Evolutionary conservation across 1,140 invertebrate species (phyloP).

Genomic region (Aphaenogaster ashmeadi): DNA sequence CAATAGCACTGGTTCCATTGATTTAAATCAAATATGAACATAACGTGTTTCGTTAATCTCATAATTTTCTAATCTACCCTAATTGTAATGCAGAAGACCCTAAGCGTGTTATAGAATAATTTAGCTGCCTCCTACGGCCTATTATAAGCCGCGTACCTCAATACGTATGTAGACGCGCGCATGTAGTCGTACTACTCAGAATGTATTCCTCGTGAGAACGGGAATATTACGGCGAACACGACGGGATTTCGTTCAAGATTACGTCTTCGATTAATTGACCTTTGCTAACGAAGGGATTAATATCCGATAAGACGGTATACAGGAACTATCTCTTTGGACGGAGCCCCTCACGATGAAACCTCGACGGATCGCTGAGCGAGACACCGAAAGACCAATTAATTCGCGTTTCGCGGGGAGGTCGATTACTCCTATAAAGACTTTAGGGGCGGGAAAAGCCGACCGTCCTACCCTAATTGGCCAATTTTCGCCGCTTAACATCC

Average conservation of each 20-base stretch:
- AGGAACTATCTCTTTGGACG: conserved; percentile 19
- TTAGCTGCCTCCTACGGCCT: conserved; percentile 72
- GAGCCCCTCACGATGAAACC: conserved; percentile 37
- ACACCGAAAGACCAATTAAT: conserved; percentile 77
- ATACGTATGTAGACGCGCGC: conserved; percentile 56
- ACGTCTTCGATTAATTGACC: conserved; percentile 63
- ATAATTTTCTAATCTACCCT: conserved; percentile 55
- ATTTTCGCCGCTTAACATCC: conserved; percentile 84
- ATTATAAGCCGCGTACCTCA: conserved; percentile 48
- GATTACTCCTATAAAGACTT: conserved; percentile 81
- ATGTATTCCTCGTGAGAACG: background rate
- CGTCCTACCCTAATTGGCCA: conserved; percentile 81
- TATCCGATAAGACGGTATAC: conserved; percentile 63
- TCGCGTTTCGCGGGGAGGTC: conserved; percentile 78
- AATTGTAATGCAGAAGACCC: conserved; percentile 60
- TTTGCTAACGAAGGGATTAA: conserved; percentile 67
- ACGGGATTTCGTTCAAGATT: conserved; percentile 57
- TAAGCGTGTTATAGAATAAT: conserved; percentile 81
- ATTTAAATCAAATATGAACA: conserved; percentile 15
- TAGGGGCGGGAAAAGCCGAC: conserved; percentile 78
- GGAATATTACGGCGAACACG: conserved; percentile 40
- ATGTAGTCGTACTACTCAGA: conserved; percentile 9
- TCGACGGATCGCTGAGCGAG: conserved; percentile 61
- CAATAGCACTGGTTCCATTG: background rate
- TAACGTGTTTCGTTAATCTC: conserved; percentile 30